These are phyloP conservation scores for Tinamus major DNA, from an alignment of 2,797 vertebrate species.

Conservation along the genomic window DNA sequence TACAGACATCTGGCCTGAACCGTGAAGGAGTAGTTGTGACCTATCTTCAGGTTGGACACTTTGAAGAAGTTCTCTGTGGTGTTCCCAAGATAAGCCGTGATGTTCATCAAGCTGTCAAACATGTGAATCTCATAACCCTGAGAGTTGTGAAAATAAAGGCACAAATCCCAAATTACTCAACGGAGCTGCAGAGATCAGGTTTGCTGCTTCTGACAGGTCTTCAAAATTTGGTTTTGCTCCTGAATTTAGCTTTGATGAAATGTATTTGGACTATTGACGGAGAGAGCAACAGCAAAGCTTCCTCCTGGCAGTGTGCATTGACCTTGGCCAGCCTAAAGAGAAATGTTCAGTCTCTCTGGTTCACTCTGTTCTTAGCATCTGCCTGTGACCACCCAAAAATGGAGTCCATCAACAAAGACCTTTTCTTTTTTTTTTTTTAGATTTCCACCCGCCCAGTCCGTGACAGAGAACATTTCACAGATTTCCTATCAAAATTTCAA, in stretches of 20 bases:
- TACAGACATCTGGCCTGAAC: slow-evolving; percentile 93
- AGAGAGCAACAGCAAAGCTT: background rate
- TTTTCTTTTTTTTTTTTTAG: background rate
- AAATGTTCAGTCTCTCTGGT: background rate
- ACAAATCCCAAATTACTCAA: accelerated
- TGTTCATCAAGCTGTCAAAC: slow-evolving; percentile 89
- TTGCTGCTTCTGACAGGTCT: background rate
- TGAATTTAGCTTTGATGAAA: background rate
- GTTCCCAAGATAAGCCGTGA: slow-evolving; percentile 88
- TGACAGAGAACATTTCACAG: background rate
- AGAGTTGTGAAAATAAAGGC: background rate
- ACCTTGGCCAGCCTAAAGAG: background rate
- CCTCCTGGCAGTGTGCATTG: background rate
- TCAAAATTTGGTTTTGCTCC: background rate
- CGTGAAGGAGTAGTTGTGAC: slow-evolving; percentile 94
- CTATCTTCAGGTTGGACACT: slow-evolving; percentile 88
- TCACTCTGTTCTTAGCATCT: background rate
- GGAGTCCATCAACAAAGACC: background rate
- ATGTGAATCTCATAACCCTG: slow-evolving; percentile 95
- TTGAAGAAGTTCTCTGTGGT: slow-evolving; percentile 95
- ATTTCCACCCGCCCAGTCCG: background rate
- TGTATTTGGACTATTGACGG: background rate
- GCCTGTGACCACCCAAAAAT: background rate
- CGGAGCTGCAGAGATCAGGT: background rate
- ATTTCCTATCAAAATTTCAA: background rate